A percentile compares a stretch with the other conserved stretches of the same genome.
phyloP scores from a whole-genome alignment of 2,888 invertebrate species.

The Pseudeuparius sepicola region DNA sequence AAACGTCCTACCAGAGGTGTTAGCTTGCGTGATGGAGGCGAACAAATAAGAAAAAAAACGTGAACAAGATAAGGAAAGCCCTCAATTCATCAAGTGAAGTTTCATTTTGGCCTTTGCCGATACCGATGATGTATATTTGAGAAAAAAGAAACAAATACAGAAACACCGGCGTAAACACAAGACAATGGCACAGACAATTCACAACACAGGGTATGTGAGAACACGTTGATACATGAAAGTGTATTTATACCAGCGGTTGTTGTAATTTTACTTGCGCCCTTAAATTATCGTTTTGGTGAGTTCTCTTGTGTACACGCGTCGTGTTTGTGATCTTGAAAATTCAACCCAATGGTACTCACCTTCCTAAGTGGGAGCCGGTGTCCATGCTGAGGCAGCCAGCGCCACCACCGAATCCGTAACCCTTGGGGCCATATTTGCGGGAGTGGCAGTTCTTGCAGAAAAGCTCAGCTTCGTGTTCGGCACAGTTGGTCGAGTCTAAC shows the following conservation, averaged over 20 bases:
- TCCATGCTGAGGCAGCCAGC: slow-evolving; percentile 97
- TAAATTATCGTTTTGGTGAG: too few relatives aligned
- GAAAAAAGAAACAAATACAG: too few relatives aligned
- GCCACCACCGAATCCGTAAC: slow-evolving; percentile 89
- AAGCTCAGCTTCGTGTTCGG: slow-evolving; percentile 93
- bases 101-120: slow-evolving; percentile 22
- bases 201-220: too few relatives aligned
- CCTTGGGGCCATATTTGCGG: slow-evolving; percentile 96
- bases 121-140: too few relatives aligned
- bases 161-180: too few relatives aligned
- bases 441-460: slow-evolving; percentile 98
- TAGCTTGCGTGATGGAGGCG: slow-evolving; percentile 28
- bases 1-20: slow-evolving; percentile 28
- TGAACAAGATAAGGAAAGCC: slow-evolving; percentile 39
- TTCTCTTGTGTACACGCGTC: too few relatives aligned
- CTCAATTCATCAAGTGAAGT: slow-evolving; percentile 30
- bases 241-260: too few relatives aligned
- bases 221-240: too few relatives aligned
- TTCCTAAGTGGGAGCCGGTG: slow-evolving; percentile 80
- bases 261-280: too few relatives aligned
- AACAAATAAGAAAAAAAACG: slow-evolving; percentile 16
- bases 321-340: too few relatives aligned
- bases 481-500: slow-evolving; percentile 96
- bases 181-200: too few relatives aligned
- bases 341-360: slow-evolving; percentile 65